A percentile compares a stretch with the other conserved stretches of the same genome.
phyloP scores from a whole-genome alignment of 2,797 vertebrate genomes.

The Hozukius guyotensis region DNA sequence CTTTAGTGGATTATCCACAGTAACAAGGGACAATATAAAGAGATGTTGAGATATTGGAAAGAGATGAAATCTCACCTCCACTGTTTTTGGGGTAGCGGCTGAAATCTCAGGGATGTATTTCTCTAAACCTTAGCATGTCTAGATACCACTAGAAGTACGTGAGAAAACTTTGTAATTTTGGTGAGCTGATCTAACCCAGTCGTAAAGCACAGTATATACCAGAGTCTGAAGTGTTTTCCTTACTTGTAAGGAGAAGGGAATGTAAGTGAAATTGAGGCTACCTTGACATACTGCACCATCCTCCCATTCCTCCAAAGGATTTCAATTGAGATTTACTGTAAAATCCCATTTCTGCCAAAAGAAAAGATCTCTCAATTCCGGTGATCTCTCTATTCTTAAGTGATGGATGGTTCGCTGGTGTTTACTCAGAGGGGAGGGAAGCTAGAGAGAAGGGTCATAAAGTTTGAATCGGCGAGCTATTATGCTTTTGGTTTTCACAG shows the following conservation, averaged over 20 bases:
- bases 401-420: constrained; percentile 16
- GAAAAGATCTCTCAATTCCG: constrained; percentile 14
- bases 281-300: constrained; percentile 5
- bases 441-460: background rate
- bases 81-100: background rate
- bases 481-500: constrained; percentile 9
- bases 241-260: background rate
- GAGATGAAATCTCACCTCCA: background rate
- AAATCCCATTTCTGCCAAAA: constrained; percentile 28
- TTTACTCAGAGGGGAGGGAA: constrained; percentile 4
- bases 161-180: background rate
- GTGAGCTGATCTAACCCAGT: background rate
- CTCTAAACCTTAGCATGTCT: background rate
- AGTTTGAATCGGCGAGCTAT: background rate
- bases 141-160: background rate
- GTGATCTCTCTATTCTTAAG: constrained; percentile 16
- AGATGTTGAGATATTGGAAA: background rate
- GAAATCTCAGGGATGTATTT: background rate
- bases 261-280: background rate
- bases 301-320: background rate
- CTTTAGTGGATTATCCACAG: background rate
- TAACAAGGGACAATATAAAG: background rate
- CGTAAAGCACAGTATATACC: background rate
- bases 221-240: background rate
- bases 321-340: constrained; percentile 26